phyloP scores from a whole-genome alignment of 2,113 vertebrate genomes.

The Dipodomys spectabilis region DNA sequence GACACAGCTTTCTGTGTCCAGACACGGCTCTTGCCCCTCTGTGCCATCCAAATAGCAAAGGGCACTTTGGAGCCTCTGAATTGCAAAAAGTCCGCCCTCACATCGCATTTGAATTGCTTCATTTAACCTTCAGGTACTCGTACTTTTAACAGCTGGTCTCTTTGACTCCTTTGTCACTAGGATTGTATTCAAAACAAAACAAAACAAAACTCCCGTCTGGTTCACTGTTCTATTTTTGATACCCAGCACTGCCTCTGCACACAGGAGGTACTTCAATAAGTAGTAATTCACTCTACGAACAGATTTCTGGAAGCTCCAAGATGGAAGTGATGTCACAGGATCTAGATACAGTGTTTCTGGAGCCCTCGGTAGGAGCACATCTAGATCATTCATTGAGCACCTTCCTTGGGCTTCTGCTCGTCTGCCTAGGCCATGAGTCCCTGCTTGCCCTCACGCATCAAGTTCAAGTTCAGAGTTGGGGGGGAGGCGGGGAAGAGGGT shows the following conservation, averaged over 20 bases:
- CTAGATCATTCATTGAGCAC: background rate
- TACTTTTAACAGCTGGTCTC: background rate
- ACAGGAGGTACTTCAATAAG: background rate
- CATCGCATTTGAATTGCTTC: conserved; percentile 75
- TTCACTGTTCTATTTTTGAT: background rate
- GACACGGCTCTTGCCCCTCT: accelerated
- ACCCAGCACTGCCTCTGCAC: background rate
- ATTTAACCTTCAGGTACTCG: conserved; percentile 72
- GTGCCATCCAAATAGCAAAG: background rate
- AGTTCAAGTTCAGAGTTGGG: background rate
- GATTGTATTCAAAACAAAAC: background rate
- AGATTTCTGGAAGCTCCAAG: background rate
- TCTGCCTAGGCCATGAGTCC: background rate
- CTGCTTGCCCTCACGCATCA: too few relatives aligned
- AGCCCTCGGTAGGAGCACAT: background rate
- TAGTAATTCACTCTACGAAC: background rate
- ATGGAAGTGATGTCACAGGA: background rate
- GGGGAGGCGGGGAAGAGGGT: background rate
- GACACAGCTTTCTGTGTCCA: background rate
- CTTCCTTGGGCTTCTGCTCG: background rate
- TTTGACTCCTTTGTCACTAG: background rate
- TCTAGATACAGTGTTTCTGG: background rate
- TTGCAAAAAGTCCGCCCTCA: conserved; percentile 70
- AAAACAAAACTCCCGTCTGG: background rate
- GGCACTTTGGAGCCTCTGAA: conserved; percentile 51